Conservation (phyloP, 2,888 invertebrate species). For the Meghimatium bilineatum region DNA sequence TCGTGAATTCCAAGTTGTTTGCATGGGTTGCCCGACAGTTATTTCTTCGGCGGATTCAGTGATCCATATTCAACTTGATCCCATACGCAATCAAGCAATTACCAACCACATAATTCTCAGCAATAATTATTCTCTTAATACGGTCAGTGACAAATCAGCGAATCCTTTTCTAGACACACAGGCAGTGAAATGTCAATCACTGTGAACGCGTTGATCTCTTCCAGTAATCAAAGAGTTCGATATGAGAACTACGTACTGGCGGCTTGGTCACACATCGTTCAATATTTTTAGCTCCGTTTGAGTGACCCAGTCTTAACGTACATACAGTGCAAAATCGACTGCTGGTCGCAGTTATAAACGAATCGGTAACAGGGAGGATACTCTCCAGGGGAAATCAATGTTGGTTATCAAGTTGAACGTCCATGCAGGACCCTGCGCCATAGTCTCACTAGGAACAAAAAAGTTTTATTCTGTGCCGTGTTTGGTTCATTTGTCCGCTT, state of each 20-base stretch:
- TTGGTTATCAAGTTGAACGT: background rate
- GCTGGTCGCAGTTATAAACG: background rate
- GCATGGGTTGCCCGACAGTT: background rate
- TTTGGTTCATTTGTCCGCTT: constrained; percentile 25
- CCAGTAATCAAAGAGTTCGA: background rate
- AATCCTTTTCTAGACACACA: background rate
- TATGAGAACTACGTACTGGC: background rate
- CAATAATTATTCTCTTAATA: background rate
- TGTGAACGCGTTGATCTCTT: background rate
- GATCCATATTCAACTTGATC: background rate
- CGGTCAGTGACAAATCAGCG: background rate
- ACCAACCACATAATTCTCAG: background rate
- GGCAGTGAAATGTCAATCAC: background rate
- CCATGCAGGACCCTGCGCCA: background rate
- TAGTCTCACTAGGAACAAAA: background rate
- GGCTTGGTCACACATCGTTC: background rate
- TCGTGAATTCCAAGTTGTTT: too few species aligned
- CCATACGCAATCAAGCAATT: background rate
- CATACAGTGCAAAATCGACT: background rate
- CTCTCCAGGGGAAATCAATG: background rate
- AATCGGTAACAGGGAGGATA: background rate
- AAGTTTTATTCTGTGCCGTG: background rate
- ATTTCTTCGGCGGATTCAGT: background rate
- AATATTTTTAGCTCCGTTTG: background rate
- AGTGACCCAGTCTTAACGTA: background rate